Conservation (phyloP, 2,888 invertebrate species). For the Hoplodrina blanda region DNA sequence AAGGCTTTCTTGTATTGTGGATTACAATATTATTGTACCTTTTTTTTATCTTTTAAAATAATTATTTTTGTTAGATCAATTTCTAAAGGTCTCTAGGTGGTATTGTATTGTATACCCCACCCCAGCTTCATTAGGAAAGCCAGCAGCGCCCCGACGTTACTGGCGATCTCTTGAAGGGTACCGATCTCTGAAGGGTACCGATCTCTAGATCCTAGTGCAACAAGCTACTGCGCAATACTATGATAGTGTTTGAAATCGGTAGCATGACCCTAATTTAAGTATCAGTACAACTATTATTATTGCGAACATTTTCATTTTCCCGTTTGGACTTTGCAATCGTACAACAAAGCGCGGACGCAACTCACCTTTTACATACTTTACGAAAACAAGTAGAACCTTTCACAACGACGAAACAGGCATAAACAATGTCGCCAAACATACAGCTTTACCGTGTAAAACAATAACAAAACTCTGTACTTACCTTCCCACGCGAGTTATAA, state of each 20-base stretch:
- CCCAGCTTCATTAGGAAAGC: too few relatives aligned
- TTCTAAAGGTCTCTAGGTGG: background rate
- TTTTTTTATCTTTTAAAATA: background rate
- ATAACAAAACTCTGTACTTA: constrained; percentile 30
- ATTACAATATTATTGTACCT: constrained; percentile 4
- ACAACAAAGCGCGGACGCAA: background rate
- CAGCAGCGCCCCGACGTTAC: too few relatives aligned
- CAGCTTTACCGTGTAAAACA: constrained; percentile 28
- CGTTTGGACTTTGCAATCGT: background rate
- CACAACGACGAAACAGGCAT: constrained; percentile 29
- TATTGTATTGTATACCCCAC: too few relatives aligned
- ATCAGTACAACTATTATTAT: background rate
- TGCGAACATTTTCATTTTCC: background rate
- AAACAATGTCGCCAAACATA: constrained; percentile 23
- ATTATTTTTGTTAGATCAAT: too few relatives aligned
- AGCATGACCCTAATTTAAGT: background rate
- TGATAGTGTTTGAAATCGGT: too few relatives aligned
- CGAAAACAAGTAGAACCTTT: constrained; percentile 4
- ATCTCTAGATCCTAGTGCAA: too few relatives aligned
- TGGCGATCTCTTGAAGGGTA: too few relatives aligned
- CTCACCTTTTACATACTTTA: constrained; percentile 5
- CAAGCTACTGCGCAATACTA: too few relatives aligned
- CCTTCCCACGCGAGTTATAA: constrained; percentile 50
- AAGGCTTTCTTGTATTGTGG: constrained; percentile 19
- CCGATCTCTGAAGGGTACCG: too few relatives aligned